A percentile compares a stretch with the other conserved stretches of the same genome.
phyloP scores from a whole-genome alignment of 2,797 vertebrate genomes.

The Microchirus variegatus region DNA sequence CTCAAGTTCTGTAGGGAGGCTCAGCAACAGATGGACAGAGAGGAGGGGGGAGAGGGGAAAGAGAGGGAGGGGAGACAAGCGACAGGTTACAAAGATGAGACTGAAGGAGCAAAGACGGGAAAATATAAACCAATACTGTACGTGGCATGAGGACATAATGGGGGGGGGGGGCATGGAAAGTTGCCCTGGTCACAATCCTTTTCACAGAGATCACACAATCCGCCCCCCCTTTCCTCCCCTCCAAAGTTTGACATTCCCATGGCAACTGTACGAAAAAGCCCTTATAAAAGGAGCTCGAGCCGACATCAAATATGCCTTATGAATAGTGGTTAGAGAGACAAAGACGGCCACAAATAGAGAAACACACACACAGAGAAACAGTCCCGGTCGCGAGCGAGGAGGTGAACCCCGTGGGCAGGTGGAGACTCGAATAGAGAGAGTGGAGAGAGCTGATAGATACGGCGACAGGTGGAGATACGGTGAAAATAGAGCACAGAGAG shows the following conservation, averaged over 20 bases:
- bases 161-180: slow-evolving; percentile 25
- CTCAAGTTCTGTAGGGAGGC: slow-evolving; percentile 78
- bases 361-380: slow-evolving; percentile 15
- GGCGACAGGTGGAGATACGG: slow-evolving; percentile 68
- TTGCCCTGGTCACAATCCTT: slow-evolving; percentile 47
- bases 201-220: slow-evolving; percentile 56
- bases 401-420: slow-evolving; percentile 75
- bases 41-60: slow-evolving; percentile 40
- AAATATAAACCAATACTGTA: slow-evolving; percentile 43
- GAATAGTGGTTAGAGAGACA: slow-evolving; percentile 68
- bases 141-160: slow-evolving; percentile 13
- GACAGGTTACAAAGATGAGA: slow-evolving; percentile 70
- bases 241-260: slow-evolving; percentile 75
- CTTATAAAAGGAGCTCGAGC: slow-evolving; percentile 54
- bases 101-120: slow-evolving; percentile 30
- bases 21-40: slow-evolving; percentile 78
- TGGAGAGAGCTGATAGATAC: slow-evolving; percentile 61
- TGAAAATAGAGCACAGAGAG: slow-evolving; percentile 71
- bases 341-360: slow-evolving; percentile 50
- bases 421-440: slow-evolving; percentile 69
- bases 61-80: slow-evolving; percentile 40
- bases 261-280: slow-evolving; percentile 74
- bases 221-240: slow-evolving; percentile 30
- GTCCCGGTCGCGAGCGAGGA: slow-evolving; percentile 56
- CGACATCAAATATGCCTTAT: slow-evolving; percentile 70